These are phyloP conservation scores for Cephus cinctus DNA, from an alignment of 1,140 invertebrate species.

Conservation along the genomic window DNA sequence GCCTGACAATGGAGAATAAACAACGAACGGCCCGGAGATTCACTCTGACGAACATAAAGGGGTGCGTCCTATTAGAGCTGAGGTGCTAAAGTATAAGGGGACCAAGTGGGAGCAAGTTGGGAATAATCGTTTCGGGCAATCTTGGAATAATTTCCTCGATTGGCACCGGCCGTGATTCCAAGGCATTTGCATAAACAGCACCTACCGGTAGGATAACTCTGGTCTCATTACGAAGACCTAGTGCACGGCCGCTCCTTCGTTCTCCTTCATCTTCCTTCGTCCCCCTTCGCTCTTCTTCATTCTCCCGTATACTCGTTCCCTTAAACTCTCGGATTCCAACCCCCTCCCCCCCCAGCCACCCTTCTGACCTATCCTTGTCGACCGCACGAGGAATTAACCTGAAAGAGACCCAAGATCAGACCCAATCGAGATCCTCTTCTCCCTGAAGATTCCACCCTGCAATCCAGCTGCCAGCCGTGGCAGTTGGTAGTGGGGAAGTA, in stretches of 20 bases:
- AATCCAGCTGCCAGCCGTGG: too few relatives aligned
- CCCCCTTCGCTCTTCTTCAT: background rate
- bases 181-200: conserved; percentile 33
- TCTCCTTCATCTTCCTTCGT: background rate
- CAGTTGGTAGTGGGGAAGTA: conserved; percentile 3
- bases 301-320: background rate
- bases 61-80: too few relatives aligned
- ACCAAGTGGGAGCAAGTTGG: too few relatives aligned
- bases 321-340: background rate
- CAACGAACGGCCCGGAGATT: too few relatives aligned
- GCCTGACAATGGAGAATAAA: too few relatives aligned
- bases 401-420: too few relatives aligned
- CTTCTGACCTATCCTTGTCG: too few relatives aligned
- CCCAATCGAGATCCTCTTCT: background rate
- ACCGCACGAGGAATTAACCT: too few relatives aligned
- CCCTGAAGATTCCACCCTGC: background rate
- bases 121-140: conserved; percentile 30
- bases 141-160: conserved; percentile 31
- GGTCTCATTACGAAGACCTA: conserved; percentile 1
- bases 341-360: background rate
- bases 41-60: too few relatives aligned
- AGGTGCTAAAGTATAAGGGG: too few relatives aligned
- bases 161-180: conserved; percentile 30
- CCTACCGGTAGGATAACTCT: conserved; percentile 20
- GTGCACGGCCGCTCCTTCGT: conserved; percentile 15